phyloP scores from a whole-genome alignment of 2,888 invertebrate species.

The Sphecodes monilicornis region DNA sequence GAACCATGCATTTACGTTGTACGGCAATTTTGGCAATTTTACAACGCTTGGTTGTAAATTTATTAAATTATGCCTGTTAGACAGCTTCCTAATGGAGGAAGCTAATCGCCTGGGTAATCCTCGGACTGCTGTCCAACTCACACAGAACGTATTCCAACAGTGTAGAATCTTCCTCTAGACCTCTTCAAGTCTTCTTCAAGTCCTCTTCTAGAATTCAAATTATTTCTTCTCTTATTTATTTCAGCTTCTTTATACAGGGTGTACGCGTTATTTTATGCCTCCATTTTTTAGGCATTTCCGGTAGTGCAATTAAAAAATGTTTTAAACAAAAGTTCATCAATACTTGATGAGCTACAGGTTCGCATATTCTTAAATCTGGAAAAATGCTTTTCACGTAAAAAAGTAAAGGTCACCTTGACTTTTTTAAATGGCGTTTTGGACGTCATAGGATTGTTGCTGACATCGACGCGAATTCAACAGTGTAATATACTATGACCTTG shows the following conservation, averaged over 20 bases:
- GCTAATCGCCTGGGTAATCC: neutral
- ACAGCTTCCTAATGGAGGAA: neutral
- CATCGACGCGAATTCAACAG: too few relatives aligned
- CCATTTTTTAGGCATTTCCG: too few relatives aligned
- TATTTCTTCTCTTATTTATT: neutral
- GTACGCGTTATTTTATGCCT: too few relatives aligned
- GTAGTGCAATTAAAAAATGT: too few relatives aligned
- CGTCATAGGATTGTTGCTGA: too few relatives aligned
- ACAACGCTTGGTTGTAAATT: neutral
- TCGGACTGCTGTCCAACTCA: neutral
- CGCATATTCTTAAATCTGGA: too few relatives aligned
- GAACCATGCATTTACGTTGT: neutral
- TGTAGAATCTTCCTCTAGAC: neutral
- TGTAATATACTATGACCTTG: too few relatives aligned
- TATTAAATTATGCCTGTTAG: neutral
- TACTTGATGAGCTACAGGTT: too few relatives aligned
- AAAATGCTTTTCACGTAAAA: too few relatives aligned
- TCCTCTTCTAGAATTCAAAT: neutral
- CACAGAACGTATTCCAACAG: neutral
- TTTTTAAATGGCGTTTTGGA: too few relatives aligned
- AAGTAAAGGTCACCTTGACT: too few relatives aligned
- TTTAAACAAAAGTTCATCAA: too few relatives aligned
- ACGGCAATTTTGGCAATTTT: conserved; percentile 11
- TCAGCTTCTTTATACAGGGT: neutral
- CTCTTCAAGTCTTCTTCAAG: neutral